phyloP scores from a whole-genome alignment of 2,113 vertebrate genomes.

The Asarcornis scutulata region DNA sequence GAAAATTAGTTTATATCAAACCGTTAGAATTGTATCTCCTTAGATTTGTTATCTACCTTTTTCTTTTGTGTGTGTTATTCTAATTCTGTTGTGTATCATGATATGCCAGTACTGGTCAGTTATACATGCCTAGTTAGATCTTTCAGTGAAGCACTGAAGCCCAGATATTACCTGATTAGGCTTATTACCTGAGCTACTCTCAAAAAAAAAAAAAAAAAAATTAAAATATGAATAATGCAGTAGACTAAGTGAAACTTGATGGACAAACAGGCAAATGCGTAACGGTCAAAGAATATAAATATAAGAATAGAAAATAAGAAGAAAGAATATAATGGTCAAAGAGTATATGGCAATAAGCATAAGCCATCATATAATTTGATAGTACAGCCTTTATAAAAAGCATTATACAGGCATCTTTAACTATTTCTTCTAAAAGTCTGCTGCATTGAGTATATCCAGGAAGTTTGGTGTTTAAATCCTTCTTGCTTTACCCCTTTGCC shows the following conservation, averaged over 20 bases:
- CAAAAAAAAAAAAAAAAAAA: background rate
- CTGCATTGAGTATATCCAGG: background rate
- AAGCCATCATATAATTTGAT: background rate
- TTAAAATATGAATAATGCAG: background rate
- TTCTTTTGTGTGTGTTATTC: background rate
- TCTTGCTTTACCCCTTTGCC: background rate
- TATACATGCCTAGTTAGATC: background rate
- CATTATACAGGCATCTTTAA: background rate
- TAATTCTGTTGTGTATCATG: background rate
- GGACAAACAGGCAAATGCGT: background rate
- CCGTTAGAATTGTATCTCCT: background rate
- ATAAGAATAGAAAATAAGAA: background rate
- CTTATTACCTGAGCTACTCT: background rate
- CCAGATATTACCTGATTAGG: background rate
- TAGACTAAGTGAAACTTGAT: background rate
- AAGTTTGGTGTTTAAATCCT: background rate
- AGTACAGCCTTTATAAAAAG: background rate
- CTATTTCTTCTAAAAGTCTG: background rate
- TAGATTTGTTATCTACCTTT: background rate
- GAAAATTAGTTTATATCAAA: background rate
- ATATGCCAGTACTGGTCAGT: background rate
- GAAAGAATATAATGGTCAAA: background rate
- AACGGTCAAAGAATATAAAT: background rate
- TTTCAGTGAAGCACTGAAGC: background rate
- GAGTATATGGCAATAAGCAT: background rate